Conservation (phyloP, 2,888 invertebrate species). For the Bellardia bayeri region DNA sequence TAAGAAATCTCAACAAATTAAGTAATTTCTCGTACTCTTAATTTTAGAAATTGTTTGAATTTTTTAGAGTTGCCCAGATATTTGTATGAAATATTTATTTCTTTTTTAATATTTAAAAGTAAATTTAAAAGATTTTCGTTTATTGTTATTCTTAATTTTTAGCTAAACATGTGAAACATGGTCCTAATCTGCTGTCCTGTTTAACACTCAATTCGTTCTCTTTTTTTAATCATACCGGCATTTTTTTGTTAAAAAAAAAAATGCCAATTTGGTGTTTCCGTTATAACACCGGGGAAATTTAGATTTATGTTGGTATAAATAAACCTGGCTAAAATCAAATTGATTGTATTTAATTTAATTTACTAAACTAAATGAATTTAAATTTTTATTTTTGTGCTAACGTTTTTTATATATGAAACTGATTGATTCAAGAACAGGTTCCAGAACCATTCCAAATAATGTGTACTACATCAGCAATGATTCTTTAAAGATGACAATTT, state of each 20-base stretch:
- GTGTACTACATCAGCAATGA: too few species aligned
- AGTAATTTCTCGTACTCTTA: conserved; percentile 40
- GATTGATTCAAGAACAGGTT: too few species aligned
- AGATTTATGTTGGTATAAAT: neutral
- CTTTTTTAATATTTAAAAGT: neutral
- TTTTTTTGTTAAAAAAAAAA: neutral
- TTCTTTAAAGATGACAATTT: too few species aligned
- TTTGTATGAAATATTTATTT: neutral
- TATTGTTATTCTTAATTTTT: neutral
- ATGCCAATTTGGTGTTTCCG: neutral
- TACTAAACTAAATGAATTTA: too few species aligned
- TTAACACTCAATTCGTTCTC: neutral
- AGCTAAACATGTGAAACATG: too few species aligned
- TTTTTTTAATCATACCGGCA: conserved; percentile 35
- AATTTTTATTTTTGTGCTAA: too few species aligned
- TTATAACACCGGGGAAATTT: neutral
- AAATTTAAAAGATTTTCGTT: neutral
- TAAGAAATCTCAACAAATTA: conserved; percentile 4
- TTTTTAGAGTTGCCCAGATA: conserved; percentile 44
- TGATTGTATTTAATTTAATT: too few species aligned
- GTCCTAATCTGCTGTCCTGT: neutral
- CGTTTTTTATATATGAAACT: too few species aligned
- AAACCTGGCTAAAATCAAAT: neutral
- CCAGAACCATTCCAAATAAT: too few species aligned
- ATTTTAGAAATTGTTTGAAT: conserved; percentile 10